Evolutionary conservation across 2,113 vertebrate genomes (phyloP).

Genomic region (Podarcis raffonei): DNA sequence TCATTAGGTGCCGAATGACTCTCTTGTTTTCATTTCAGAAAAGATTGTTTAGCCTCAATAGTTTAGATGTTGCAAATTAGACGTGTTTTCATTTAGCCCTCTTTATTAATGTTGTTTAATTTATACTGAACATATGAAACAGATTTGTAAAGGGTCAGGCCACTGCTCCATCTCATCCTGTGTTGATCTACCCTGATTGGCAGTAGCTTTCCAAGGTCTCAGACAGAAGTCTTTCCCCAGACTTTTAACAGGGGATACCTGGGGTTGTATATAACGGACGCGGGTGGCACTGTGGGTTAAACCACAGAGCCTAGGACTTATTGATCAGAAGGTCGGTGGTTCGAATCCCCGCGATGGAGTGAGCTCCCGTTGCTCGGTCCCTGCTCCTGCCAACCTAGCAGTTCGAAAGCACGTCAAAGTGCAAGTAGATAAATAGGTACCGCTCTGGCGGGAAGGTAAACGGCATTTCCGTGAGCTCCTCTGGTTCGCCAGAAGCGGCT

Average conservation of each 20-base stretch:
- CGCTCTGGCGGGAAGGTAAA: too few relatives aligned
- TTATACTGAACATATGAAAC: neutral
- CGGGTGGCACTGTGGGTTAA: too few relatives aligned
- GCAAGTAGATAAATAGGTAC: too few relatives aligned
- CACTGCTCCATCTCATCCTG: neutral
- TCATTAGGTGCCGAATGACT: neutral
- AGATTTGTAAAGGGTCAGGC: neutral
- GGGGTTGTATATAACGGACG: too few relatives aligned
- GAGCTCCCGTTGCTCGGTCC: too few relatives aligned
- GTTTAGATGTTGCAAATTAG: neutral
- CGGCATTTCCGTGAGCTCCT: too few relatives aligned
- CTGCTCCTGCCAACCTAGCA: too few relatives aligned
- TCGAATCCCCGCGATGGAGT: too few relatives aligned
- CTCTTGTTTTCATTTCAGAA: neutral
- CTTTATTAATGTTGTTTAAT: neutral
- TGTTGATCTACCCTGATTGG: neutral
- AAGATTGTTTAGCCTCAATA: neutral
- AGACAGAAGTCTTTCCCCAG: neutral
- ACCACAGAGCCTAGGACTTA: too few relatives aligned
- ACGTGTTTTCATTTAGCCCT: neutral
- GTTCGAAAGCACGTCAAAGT: too few relatives aligned
- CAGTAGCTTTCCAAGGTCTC: neutral
- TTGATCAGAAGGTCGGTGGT: too few relatives aligned
- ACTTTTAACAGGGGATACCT: neutral
- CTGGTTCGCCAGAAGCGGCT: too few relatives aligned